phyloP scores from a whole-genome alignment of 2,113 vertebrate species.

The Siphamia tubifer region DNA sequence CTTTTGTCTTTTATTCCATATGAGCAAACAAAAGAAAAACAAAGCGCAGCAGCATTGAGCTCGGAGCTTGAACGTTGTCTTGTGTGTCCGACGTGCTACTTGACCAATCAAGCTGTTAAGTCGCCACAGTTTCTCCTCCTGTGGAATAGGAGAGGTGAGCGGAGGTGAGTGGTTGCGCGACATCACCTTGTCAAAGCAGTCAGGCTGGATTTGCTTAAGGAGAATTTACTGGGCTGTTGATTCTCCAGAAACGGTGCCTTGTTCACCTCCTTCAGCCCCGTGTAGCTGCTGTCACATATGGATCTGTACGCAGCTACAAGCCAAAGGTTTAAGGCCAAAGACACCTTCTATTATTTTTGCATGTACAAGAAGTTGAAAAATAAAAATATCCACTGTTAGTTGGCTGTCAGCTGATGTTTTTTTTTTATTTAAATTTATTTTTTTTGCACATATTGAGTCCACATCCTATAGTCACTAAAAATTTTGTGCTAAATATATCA shows the following conservation, averaged over 20 bases:
- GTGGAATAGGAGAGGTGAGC: slow-evolving; percentile 16
- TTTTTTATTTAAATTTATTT: too few species aligned
- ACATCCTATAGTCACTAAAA: too few species aligned
- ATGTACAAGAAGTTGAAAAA: neutral
- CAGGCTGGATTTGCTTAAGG: slow-evolving; percentile 40
- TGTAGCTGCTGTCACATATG: neutral
- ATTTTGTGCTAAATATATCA: too few species aligned
- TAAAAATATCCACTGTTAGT: neutral
- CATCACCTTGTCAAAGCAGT: slow-evolving; percentile 57
- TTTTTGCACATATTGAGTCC: too few species aligned
- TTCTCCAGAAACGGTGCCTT: slow-evolving; percentile 10
- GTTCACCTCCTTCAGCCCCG: neutral
- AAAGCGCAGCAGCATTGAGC: slow-evolving; percentile 5
- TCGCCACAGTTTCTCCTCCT: slow-evolving; percentile 21
- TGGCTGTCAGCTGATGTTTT: too few species aligned
- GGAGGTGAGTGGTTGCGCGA: slow-evolving; percentile 16
- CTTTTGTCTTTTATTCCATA: slow-evolving; percentile 42
- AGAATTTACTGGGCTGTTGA: slow-evolving; percentile 35
- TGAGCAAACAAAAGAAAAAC: slow-evolving; percentile 42
- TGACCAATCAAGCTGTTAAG: slow-evolving; percentile 55
- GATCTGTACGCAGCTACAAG: neutral
- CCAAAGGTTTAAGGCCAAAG: slow-evolving; percentile 1
- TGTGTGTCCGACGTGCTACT: slow-evolving; percentile 45
- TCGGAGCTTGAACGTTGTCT: slow-evolving; percentile 24
- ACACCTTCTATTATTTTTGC: neutral